These are phyloP conservation scores for Pinna nobilis DNA, from an alignment of 1,140 invertebrate genomes.

Conservation along the genomic window DNA sequence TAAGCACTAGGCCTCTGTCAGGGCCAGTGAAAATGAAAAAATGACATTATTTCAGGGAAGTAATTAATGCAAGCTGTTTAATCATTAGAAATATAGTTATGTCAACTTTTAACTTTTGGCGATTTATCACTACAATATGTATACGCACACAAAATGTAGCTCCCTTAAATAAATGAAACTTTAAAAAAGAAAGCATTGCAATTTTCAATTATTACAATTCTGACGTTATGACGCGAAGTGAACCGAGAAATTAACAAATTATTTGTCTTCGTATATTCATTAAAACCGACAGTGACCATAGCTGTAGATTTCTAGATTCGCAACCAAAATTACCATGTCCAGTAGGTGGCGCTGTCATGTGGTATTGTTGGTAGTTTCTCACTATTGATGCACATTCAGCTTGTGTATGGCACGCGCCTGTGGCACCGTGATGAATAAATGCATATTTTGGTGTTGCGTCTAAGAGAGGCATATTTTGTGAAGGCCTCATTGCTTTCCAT, in stretches of 20 bases:
- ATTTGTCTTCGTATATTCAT: too few relatives aligned
- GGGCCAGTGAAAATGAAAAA: too few relatives aligned
- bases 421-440: constrained; percentile 82
- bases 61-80: too few relatives aligned
- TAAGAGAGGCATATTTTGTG: constrained; percentile 16
- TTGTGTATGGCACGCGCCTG: constrained; percentile 77
- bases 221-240: not conserved
- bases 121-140: too few relatives aligned
- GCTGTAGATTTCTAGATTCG: not conserved
- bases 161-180: not conserved
- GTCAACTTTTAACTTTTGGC: too few relatives aligned
- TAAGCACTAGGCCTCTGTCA: too few relatives aligned
- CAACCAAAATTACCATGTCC: constrained; percentile 61
- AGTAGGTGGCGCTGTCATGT: constrained; percentile 76
- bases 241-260: not conserved
- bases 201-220: not conserved
- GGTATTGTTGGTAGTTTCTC: constrained; percentile 81
- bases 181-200: not conserved
- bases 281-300: too few relatives aligned
- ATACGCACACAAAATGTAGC: not conserved
- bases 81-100: too few relatives aligned
- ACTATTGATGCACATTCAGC: constrained; percentile 77
- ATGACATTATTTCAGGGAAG: too few relatives aligned
- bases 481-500: constrained; percentile 56
- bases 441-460: constrained; percentile 43